Evolutionary conservation across 2,888 invertebrate genomes (phyloP), one percentile per base, ranked within the genome.

Genomic region (Mayetiola destructor): DNA sequence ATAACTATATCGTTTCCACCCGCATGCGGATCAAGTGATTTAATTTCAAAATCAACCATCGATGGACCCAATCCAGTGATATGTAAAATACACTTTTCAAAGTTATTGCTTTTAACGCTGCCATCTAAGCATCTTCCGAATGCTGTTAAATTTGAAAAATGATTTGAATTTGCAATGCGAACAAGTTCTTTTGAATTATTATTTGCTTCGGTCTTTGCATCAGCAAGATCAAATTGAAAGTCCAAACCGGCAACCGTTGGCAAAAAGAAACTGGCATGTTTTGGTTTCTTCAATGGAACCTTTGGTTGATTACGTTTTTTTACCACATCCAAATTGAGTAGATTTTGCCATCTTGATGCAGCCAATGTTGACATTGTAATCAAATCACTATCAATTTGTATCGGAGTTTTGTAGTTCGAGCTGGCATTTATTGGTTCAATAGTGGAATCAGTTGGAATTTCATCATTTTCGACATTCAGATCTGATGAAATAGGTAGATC

Each of bases 211-310:
- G 72, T 70, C 0, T 60, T 52, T 0, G 61, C 62, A 57, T 76
- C 71, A 3, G 77, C 75, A 2, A 86, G 68, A 67, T 88, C 88
- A 69, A 96, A 96, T 67, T 85, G 82, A 6, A 90, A 72, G 63
- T 88, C 82, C 18, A 93, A 74, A 1, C 88, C 85, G 0, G 90
- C 80, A 58, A 94, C 77, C 0, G 95, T 94, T 0, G 96, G 94
- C 56, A 97, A 74, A 69, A 99, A 97, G 75, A 99, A 99, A 0
- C 97, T 97, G 0, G 94, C 96, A 1, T 85, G 80, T 71, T 90
- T 89, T 0, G 89, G 85, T 2, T 80, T 79, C 65, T 89, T 89
- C 0, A 86, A 79, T 0, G 88, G 81, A 55, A 84, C 83, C 70
- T 84, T 89, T 0, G 96, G 94, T 67, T 90, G 95, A 69, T 97